Base-by-base conservation (phyloP, 1,140 invertebrate species). In the Temnothorax nylanderi region DNA sequence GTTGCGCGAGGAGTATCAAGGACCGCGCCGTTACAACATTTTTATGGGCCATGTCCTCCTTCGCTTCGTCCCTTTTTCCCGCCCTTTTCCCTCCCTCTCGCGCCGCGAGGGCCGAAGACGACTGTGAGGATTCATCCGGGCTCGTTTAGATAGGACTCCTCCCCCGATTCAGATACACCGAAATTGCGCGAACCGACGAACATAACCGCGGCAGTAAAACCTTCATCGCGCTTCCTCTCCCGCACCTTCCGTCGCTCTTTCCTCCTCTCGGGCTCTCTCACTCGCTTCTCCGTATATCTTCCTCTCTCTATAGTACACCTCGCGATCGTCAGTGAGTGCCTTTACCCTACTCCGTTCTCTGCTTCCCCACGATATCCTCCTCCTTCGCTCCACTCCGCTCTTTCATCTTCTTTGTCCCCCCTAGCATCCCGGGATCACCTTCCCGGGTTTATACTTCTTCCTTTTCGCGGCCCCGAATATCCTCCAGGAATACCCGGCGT, bases 101-200 rank as follows among this genome's bases (percentile, higher is more conserved):
- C 10, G 21, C 41, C 44, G 34, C n/a, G 47, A 54, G 72, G 72
- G 32, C 54, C 72, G 44, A 49, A 60, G 54, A 69, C 74, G 81
- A 80, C 62, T 34, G 58, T 75, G 82, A 56, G 80, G 88, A 91
- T 91, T 91, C 90, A 91, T 91, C 65, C 88, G 76, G 78, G 65
- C 81, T 91, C 91, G 87, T 91, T 91, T 92, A 92, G 91, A 92
- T 92, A 92, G 87, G 87, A 87, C 88, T 90, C 85, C 89, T 65
- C 84, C 87, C 69, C 60, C 88, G 89, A 92, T 93, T 91, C 87
- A 92, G 91, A 90, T 91, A 88, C 88, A 91, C 88, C 88, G 86
- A 91, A 91, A 88, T 92, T 91, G 91, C 88, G 85, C 76, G 88
- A 92, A 92, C 90, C 84, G 78, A 44, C 87, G 89, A 67, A 84